These are phyloP conservation scores for Gallinago media DNA, from an alignment of 2,113 vertebrate genomes.

Conservation along the genomic window DNA sequence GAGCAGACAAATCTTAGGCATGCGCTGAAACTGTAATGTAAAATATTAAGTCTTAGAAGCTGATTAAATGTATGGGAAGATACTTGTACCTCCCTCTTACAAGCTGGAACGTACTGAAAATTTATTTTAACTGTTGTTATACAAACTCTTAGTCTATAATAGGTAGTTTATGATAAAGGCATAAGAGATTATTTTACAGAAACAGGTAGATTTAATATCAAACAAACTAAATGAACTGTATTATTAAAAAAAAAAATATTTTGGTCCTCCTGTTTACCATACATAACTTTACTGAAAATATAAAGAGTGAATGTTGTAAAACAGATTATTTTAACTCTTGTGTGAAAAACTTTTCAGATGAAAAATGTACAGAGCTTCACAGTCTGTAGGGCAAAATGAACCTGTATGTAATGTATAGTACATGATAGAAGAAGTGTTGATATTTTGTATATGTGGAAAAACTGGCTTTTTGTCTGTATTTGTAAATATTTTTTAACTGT, in stretches of 20 bases:
- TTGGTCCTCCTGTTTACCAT: not conserved
- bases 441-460: not conserved
- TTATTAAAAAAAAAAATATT: not conserved
- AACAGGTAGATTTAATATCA: not conserved
- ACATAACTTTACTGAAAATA: not conserved
- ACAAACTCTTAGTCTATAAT: not conserved
- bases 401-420: not conserved
- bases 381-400: not conserved
- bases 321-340: not conserved
- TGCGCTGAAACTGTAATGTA: constrained; percentile 76
- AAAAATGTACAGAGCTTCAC: not conserved
- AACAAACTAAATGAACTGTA: not conserved
- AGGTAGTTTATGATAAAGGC: not conserved
- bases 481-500: not conserved
- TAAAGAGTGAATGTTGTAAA: not conserved
- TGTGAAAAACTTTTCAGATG: not conserved
- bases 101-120: not conserved
- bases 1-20: constrained; percentile 88
- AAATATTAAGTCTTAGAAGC: not conserved
- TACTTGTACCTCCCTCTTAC: not conserved
- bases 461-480: not conserved
- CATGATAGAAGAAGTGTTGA: not conserved
- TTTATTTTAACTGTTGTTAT: not conserved
- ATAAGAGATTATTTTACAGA: not conserved
- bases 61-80: not conserved